Base-by-base conservation (phyloP, 2,113 vertebrate species). In the Phoenicopterus ruber region DNA sequence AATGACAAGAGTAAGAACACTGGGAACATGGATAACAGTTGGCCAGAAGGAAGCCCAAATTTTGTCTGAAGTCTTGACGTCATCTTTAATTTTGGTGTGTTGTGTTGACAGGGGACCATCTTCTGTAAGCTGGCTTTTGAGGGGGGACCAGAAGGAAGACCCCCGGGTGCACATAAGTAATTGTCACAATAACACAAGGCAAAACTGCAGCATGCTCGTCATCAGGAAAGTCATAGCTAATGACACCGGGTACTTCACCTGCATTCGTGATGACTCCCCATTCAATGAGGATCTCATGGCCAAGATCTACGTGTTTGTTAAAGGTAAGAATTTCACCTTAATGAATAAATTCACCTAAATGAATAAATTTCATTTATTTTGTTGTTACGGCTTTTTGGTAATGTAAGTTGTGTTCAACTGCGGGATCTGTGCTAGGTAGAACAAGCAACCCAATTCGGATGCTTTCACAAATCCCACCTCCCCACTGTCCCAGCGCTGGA, bases 231-330 rank as follows among this genome's bases (percentile, higher is more conserved):
- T 98, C 82, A 91, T 3, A 1, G 95, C 96, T 77, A 97, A 49
- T 0, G 99, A 99, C 97, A 99, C 99, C 0, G 98, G 99, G 4
- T 95, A 67, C 36, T 98, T 99, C 97, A 98, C 87, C 81, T 99
- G 99, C 77, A 57, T 44, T n/a, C 97, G 94, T 54, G 79, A n/a
- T 40, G 65, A 73, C 38, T 12, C 42, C 40, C 94, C 88, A 14
- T 44, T 47, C 17, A 57, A 87, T 1, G 65, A 97, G 79, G 49
- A 65, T 12, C 82, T 85, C 38, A 74, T 82, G 25, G 96, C 98
- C 93, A 97, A 40, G 36, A 65, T 98, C 19, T 99, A 99, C 1
- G 94, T 99, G 70, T 99, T 97, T 54, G 98, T 99, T 47, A 97
- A 97, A 98, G 99, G 99, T 99, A 96, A 98, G 98, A 44, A 28